These are phyloP conservation scores for Erpetoichthys calabaricus DNA, from an alignment of 2,797 vertebrate genomes.

Conservation along the genomic window DNA sequence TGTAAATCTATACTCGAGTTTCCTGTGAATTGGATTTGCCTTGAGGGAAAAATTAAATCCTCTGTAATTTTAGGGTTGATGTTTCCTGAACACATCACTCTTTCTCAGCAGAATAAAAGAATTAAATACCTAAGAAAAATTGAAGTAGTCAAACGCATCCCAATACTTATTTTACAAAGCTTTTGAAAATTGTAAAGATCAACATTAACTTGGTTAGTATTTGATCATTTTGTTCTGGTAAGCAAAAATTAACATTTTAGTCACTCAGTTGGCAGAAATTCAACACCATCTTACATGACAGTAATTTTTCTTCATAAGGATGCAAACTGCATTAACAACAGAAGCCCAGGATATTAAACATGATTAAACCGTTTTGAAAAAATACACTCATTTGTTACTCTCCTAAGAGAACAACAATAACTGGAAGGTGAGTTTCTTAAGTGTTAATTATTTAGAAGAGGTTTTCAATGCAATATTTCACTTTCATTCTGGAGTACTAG, in stretches of 20 bases:
- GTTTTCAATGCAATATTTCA: constrained; percentile 1
- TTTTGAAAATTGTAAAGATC: constrained; percentile 41
- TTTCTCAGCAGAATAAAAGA: too few relatives aligned
- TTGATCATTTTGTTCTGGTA: constrained; percentile 58
- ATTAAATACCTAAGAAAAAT: too few relatives aligned
- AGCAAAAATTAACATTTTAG: constrained; percentile 72
- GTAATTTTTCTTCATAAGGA: constrained; percentile 37
- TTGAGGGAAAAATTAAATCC: constrained; percentile 36
- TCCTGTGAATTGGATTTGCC: constrained; percentile 39
- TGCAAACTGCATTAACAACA: constrained; percentile 44
- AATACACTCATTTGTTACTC: constrained; percentile 25
- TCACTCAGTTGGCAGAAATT: constrained; percentile 68
- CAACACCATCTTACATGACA: constrained; percentile 40
- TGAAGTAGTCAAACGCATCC: constrained; percentile 24
- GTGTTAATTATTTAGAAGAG: constrained; percentile 10
- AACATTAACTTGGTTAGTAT: constrained; percentile 55
- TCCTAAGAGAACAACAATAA: constrained; percentile 18
- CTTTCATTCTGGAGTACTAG: constrained; percentile 9
- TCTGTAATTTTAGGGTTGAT: constrained; percentile 41
- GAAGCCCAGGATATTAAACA: constrained; percentile 34
- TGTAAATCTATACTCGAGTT: constrained; percentile 59
- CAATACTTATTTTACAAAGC: constrained; percentile 44
- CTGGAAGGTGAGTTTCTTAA: constrained; percentile 8
- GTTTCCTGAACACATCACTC: constrained; percentile 41
- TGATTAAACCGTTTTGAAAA: constrained; percentile 38